Percentiles rank a stretch among this genome's conserved stretches.
Conservation (phyloP, 2,888 invertebrate species). For the Cephus rjabovi region DNA sequence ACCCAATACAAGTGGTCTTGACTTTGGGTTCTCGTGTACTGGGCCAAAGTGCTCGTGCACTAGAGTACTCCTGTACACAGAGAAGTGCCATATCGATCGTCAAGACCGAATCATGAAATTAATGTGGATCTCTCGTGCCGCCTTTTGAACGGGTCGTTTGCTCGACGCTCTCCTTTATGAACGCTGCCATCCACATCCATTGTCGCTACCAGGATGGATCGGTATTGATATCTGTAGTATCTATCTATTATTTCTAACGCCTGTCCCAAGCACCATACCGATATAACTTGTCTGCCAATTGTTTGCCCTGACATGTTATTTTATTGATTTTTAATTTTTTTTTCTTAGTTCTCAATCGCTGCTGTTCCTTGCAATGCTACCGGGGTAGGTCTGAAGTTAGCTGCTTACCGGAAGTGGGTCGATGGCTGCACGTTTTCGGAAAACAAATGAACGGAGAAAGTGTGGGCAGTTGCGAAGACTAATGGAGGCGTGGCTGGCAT, state of each 20-base stretch:
- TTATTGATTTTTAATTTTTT: not conserved
- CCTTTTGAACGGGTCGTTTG: not conserved
- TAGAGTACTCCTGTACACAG: not conserved
- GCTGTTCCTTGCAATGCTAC: not conserved
- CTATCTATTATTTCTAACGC: constrained; percentile 6
- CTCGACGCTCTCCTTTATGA: not conserved
- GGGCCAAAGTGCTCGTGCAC: not conserved
- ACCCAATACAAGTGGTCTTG: not conserved
- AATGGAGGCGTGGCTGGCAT: constrained; percentile 34
- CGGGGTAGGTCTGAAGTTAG: not conserved
- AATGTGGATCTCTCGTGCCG: constrained; percentile 15
- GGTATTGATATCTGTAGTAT: constrained; percentile 17
- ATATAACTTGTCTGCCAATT: not conserved
- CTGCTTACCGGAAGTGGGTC: constrained; percentile 10
- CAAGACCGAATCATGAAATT: constrained; percentile 17
- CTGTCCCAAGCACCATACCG: not conserved
- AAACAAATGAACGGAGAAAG: constrained; percentile 49
- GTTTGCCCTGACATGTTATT: not conserved
- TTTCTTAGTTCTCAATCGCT: not conserved
- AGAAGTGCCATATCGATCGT: constrained; percentile 11
- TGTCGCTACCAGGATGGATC: not conserved
- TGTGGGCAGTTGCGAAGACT: constrained; percentile 37
- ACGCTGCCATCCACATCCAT: not conserved
- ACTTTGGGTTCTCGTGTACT: not conserved
- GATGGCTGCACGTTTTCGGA: constrained; percentile 38